Base-by-base conservation (phyloP, 2,888 invertebrate genomes). In the Sepioteuthis lessoniana region DNA sequence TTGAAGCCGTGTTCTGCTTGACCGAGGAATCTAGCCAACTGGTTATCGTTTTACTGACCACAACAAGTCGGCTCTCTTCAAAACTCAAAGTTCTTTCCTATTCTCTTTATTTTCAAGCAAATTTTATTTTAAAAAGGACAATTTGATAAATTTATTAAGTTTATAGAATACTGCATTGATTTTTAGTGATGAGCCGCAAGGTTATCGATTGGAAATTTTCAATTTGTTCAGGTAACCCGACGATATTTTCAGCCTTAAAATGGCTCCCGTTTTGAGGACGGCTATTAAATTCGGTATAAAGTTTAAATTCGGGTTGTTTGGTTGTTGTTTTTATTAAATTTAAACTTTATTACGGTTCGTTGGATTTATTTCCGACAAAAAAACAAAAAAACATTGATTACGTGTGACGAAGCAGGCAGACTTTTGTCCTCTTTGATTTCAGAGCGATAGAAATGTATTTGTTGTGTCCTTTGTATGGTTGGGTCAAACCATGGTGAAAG, bases 1-100 rank as follows among this genome's bases (percentile, higher is more conserved):
- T 92, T 47, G 42, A 91, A 91, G 31, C n/a, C 19, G 46, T 46
- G 92, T 92, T 92, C n/a, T 92, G 92, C 92, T 92, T 92, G 92
- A 92, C 92, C 92, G 92, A 42, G 92, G 92, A 92, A 47, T 19
- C n/a, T 25, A 37, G 46, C 46, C 25, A 21, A 8, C 19, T 10
- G 46, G 21, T 47, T n/a, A 47, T 92, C 47, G 46, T 46, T 47
- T 35, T 31, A 92, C 8, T n/a, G 92, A 92, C 92, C 92, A 42
- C 42, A 92, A n/a, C 47, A 16, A 7, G 28, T 92, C 92, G 28
- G 46, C n/a, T 16, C 42, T 2, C 31, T 7, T 4, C 19, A 92
- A 92, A 92, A 92, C 92, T 13, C 92, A 46, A 31, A 92, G 3
- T 47, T 92, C 42, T 92, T 92, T 47, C 19, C 28, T 4, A 92